phyloP scores from a whole-genome alignment of 2,113 vertebrate species.

The Chionis minor region DNA sequence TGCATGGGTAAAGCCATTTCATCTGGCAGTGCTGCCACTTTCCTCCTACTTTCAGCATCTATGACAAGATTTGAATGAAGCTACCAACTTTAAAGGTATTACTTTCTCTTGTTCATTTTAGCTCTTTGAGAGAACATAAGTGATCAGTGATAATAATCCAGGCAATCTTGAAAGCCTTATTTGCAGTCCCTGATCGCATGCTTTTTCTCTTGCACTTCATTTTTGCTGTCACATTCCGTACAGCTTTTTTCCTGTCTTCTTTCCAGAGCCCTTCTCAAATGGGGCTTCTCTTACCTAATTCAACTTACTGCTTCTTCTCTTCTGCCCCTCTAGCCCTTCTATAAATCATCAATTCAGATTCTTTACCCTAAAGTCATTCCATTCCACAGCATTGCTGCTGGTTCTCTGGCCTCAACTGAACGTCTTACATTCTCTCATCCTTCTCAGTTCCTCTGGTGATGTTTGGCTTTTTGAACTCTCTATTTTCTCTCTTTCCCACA shows the following conservation, averaged over 20 bases:
- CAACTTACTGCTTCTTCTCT: not conserved
- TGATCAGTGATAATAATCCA: not conserved
- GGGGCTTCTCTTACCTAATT: not conserved
- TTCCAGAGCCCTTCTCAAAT: not conserved
- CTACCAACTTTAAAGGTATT: not conserved
- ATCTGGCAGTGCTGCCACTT: not conserved
- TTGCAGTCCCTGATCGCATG: not conserved
- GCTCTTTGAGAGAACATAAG: not conserved
- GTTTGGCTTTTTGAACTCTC: not conserved
- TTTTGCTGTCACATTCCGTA: not conserved
- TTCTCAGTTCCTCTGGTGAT: not conserved
- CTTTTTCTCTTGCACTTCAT: not conserved
- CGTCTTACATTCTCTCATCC: not conserved
- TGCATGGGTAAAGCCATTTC: not conserved
- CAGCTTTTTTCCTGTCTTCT: not conserved
- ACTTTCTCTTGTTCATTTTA: not conserved
- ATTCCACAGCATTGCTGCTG: not conserved
- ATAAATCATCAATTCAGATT: not conserved
- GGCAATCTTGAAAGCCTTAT: not conserved
- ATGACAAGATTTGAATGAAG: not conserved
- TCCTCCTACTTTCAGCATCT: not conserved
- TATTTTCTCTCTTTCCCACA: not conserved
- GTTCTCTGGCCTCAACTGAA: not conserved
- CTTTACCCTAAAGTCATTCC: not conserved
- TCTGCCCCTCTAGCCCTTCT: not conserved